Conservation (phyloP, 2,888 invertebrate species). For the Pteria penguin region DNA sequence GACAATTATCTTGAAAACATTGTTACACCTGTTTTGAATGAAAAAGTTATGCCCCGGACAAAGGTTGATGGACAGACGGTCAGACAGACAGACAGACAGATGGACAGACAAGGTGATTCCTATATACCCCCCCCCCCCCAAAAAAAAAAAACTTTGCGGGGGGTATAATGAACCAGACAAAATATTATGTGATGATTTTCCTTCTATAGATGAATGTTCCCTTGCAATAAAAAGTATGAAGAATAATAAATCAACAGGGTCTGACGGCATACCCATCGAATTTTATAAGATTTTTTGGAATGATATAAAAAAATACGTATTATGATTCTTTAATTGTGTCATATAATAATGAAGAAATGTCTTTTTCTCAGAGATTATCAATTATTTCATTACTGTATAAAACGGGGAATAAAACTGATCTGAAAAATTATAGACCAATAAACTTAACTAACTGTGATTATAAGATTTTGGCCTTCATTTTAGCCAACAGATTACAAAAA, state of each 20-base stretch:
- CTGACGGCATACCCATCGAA: conserved; percentile 4
- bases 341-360: background rate
- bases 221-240: background rate
- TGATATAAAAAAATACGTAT: background rate
- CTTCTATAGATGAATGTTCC: conserved; percentile 6
- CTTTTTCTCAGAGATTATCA: background rate
- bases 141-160: too few relatives aligned
- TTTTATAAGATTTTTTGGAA: too few relatives aligned
- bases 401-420: background rate
- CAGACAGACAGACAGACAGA: too few relatives aligned
- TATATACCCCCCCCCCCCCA: too few relatives aligned
- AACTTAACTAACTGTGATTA: background rate
- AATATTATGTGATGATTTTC: background rate
- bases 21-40: background rate
- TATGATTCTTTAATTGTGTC: background rate
- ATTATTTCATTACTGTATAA: conserved; percentile 9
- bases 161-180: background rate
- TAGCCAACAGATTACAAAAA: background rate
- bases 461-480: conserved; percentile 1
- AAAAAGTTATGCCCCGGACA: too few relatives aligned
- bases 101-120: too few relatives aligned
- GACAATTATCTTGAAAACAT: background rate
- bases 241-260: background rate
- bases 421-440: conserved; percentile 20
- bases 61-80: too few relatives aligned